These are phyloP conservation scores for Autographa gamma DNA, from an alignment of 2,888 invertebrate genomes.

Conservation along the genomic window DNA sequence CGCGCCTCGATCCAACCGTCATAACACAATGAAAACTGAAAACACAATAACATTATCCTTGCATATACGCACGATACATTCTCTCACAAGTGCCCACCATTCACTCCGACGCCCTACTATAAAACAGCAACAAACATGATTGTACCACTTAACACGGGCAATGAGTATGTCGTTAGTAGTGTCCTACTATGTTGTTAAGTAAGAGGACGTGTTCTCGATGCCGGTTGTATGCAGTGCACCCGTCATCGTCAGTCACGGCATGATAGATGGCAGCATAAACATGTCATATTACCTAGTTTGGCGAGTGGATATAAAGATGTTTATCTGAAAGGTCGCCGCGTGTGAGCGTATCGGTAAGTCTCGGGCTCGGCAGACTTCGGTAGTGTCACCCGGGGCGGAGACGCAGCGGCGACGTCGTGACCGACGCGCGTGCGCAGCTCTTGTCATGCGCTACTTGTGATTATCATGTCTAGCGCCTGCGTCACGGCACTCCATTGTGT, in stretches of 20 bases:
- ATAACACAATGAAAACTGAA: slow-evolving; percentile 37
- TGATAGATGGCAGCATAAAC: slow-evolving; percentile 78
- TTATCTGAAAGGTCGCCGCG: slow-evolving; percentile 68
- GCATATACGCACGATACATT: slow-evolving; percentile 12
- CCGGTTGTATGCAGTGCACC: slow-evolving; percentile 68
- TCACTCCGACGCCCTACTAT: slow-evolving; percentile 46
- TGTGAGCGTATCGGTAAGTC: slow-evolving; percentile 43
- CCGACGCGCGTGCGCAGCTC: slow-evolving; percentile 80
- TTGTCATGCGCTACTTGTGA: slow-evolving; percentile 85
- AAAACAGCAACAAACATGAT: slow-evolving; percentile 60
- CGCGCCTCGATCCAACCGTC: slow-evolving; percentile 47
- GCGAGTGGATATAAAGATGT: slow-evolving; percentile 70
- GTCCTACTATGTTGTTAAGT: slow-evolving; percentile 70
- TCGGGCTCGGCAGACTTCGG: slow-evolving; percentile 56
- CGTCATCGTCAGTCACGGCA: slow-evolving; percentile 72
- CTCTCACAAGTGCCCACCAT: slow-evolving; percentile 23
- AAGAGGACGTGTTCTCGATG: slow-evolving; percentile 71
- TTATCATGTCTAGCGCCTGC: slow-evolving; percentile 81
- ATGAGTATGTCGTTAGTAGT: slow-evolving; percentile 73
- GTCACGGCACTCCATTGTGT: slow-evolving; percentile 71
- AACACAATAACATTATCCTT: slow-evolving; percentile 23
- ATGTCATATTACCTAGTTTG: slow-evolving; percentile 75
- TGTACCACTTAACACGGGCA: slow-evolving; percentile 67
- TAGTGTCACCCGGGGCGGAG: slow-evolving; percentile 75
- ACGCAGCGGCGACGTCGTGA: slow-evolving; percentile 75